Evolutionary conservation across 37 sponge, comb jelly and placozoan genomes (phyloP).

Genomic region (Haliclona indistincta): DNA sequence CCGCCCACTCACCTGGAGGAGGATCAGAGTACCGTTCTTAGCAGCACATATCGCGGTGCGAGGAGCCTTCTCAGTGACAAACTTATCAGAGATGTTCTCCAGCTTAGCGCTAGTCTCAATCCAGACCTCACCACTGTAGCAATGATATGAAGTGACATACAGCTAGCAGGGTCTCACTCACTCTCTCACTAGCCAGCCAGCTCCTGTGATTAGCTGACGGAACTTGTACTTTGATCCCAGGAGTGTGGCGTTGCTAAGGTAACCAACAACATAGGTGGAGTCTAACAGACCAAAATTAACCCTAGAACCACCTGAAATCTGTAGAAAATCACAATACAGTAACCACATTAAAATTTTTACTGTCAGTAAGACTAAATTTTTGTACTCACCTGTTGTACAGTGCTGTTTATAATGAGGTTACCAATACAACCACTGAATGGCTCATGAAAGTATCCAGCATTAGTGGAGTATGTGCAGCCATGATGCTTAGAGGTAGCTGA

Average conservation of each 20-base stretch:
- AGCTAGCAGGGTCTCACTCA: slow-evolving; percentile 4
- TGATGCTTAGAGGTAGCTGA: no score
- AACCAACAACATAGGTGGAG: slow-evolving; percentile 47
- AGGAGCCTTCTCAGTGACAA: slow-evolving; percentile 72
- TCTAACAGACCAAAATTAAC: slow-evolving; percentile 58
- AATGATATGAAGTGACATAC: background rate
- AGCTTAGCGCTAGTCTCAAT: slow-evolving; percentile 41
- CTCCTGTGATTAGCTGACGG: slow-evolving; percentile 48
- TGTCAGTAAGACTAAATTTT: no score
- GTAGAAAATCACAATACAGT: no score
- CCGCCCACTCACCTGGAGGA: slow-evolving; percentile 44
- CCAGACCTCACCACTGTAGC: slow-evolving; percentile 48
- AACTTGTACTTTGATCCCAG: slow-evolving; percentile 5
- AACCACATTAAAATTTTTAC: no score
- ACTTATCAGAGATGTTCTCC: slow-evolving; percentile 39
- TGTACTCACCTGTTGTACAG: no score
- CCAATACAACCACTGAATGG: no score
- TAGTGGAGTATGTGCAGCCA: no score
- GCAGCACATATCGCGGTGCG: slow-evolving; percentile 52
- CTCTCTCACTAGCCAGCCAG: slow-evolving; percentile 77
- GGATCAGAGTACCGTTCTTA: slow-evolving; percentile 44
- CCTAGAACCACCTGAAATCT: slow-evolving; percentile 29
- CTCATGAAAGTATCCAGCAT: no score
- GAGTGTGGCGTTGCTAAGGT: slow-evolving; percentile 52
- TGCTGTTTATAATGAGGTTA: no score